Evolutionary conservation across 1,140 invertebrate genomes (phyloP), one percentile per base, ranked within the genome.

Genomic region (Apis laboriosa): DNA sequence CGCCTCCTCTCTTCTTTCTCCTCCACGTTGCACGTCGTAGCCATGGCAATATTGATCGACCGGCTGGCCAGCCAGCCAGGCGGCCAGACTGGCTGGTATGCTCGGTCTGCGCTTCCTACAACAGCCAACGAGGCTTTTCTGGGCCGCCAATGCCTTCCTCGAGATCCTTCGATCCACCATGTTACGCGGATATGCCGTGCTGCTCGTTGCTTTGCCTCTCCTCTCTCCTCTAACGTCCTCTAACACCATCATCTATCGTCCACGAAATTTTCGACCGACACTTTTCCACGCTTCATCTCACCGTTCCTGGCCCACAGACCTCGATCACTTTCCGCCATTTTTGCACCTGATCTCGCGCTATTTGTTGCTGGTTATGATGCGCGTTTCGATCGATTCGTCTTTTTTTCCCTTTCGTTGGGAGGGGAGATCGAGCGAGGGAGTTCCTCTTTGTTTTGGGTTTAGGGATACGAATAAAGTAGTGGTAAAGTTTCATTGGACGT

Each of bases 41-140:
- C 87, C 91, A 91, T 91, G 90, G 90, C 90, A 91, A 92, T 91
- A 92, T 92, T 92, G 91, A 92, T 92, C 91, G 88, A 84, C 73
- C 82, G 74, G 85, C 89, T 81, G 79, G 87, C 85, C 82, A 78
- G 79, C 84, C 88, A 75, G 76, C 71, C 81, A 77, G 80, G 84
- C 88, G 78, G 75, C 84, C 75, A 71, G 24, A 78, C 85, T 63
- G 72, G 68, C 73, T 61, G 61, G 80, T 79, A 71, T 68, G 76
- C 80, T 72, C 77, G 67, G 61, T 61, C 82, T 80, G 68, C 64
- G 64, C 83, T 78, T 77, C 73, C 74, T 82, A 85, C 85, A 83
- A 75, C 84, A 68, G 78, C 86, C 87, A 83, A 86, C 86, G 73
- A 77, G 34, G 82, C 86, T 82, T 78, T 34, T 76, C 60, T 61